Conservation (phyloP, 2,113 vertebrate species). For the rat (Rattus norvegicus) region GRCr8 NC_086025.1:111658501-111659000, state of each 20-base stretch:
- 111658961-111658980: neutral
- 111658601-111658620: accelerated
- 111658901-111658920: neutral
- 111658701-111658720: neutral
- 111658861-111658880: no score
- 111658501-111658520: neutral
- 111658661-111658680: neutral
- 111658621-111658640: accelerated
- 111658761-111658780: accelerated
- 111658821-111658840: neutral
- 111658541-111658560: neutral
- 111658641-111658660: neutral
- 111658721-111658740: neutral
- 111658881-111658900: neutral
- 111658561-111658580: accelerated
- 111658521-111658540: neutral
- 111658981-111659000: neutral
- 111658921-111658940: no score
- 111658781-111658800: neutral
- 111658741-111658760: accelerated
- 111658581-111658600: accelerated
- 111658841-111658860: accelerated
- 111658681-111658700: neutral
- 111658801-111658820: accelerated
- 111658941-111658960: neutral